Conservation (phyloP, 2,888 invertebrate species). For the Hetaerina titia region DNA sequence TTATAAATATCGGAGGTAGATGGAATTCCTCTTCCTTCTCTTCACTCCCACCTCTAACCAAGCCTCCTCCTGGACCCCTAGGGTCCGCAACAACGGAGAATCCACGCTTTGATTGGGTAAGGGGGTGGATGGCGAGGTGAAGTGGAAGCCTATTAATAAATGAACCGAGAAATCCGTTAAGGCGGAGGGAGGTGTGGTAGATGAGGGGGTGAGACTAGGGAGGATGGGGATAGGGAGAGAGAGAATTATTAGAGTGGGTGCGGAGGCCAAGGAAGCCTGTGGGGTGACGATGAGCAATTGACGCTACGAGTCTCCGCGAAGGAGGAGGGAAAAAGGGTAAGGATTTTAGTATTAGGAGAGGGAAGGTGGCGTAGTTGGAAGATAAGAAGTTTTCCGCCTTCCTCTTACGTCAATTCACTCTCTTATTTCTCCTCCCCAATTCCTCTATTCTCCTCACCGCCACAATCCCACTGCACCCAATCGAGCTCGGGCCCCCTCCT, state of each 20-base stretch:
- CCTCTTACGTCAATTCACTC: too few relatives aligned
- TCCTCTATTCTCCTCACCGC: too few relatives aligned
- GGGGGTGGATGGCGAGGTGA: background rate
- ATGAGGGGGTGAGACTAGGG: background rate
- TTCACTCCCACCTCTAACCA: background rate
- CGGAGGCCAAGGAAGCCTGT: too few relatives aligned
- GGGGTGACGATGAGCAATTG: too few relatives aligned
- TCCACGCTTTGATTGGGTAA: background rate
- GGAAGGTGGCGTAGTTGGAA: too few relatives aligned
- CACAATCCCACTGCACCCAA: too few relatives aligned
- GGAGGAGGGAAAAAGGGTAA: background rate
- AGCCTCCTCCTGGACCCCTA: too few relatives aligned
- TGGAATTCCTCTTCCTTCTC: background rate
- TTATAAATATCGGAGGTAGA: constrained; percentile 27
- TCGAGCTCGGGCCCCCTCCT: too few relatives aligned
- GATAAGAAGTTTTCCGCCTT: too few relatives aligned
- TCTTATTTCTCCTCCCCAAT: too few relatives aligned
- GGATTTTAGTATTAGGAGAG: background rate
- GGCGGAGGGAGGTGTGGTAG: background rate
- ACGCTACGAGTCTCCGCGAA: too few relatives aligned
- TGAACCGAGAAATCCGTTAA: background rate
- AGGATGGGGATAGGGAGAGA: background rate
- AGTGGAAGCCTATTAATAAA: background rate
- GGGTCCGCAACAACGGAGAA: background rate
- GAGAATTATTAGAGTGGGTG: too few relatives aligned